Percentiles rank a stretch among this genome's conserved stretches.
Evolutionary conservation across 1,140 invertebrate genomes (phyloP).

Genomic region (Zaprionus ornatus): DNA sequence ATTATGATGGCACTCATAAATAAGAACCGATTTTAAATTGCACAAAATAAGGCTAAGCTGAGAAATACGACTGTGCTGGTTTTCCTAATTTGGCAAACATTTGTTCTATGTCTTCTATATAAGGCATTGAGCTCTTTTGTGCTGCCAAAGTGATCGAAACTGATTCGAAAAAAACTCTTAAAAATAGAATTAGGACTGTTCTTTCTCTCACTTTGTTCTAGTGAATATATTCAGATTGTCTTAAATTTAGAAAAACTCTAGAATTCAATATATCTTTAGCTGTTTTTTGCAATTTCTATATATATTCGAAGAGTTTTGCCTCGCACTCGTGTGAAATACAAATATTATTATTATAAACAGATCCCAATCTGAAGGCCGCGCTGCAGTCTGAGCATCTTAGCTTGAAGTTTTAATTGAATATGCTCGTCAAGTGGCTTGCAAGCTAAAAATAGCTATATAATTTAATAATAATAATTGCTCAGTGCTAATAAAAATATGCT

Average conservation of each 20-base stretch:
- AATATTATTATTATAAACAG: constrained; percentile 1
- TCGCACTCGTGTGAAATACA: not conserved
- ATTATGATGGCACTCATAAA: not conserved
- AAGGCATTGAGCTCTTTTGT: not conserved
- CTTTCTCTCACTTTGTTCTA: not conserved
- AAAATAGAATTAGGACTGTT: not conserved
- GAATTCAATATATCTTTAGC: not conserved
- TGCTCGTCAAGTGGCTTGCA: not conserved
- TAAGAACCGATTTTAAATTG: not conserved
- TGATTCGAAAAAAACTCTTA: not conserved
- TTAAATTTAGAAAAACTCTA: not conserved
- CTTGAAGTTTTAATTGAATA: constrained; percentile 4
- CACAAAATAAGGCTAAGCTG: not conserved
- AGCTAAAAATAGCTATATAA: constrained; percentile 7
- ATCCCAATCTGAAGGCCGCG: constrained; percentile 2
- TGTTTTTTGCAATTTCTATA: too few relatives aligned
- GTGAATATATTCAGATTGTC: not conserved
- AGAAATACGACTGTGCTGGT: not conserved
- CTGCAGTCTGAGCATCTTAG: not conserved
- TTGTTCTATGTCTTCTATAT: not conserved
- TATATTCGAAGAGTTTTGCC: not conserved
- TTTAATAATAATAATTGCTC: constrained; percentile 30
- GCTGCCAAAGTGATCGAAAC: not conserved
- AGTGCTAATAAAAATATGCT: constrained; percentile 12
- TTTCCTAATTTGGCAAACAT: not conserved